Base-by-base conservation (phyloP, 2,797 vertebrate genomes). In the Threskiornis aethiopicus region DNA sequence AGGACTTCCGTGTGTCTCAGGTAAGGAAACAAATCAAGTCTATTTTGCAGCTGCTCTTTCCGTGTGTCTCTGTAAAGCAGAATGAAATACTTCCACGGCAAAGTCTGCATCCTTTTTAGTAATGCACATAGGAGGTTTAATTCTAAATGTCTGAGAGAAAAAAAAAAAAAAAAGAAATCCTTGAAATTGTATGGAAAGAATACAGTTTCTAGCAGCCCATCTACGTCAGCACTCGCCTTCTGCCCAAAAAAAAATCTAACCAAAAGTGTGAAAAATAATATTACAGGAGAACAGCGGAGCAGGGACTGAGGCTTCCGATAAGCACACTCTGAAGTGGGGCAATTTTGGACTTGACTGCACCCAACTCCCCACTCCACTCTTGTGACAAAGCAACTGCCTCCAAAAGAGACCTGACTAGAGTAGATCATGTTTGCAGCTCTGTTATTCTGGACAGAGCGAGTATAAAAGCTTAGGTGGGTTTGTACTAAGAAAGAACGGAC, bases 121-220 rank as follows among this genome's bases (percentile, higher is more conserved):
- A 97, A 99, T 97, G 96, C 99, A 99, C 99, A 99, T 98, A 1
- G 99, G 98, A 9, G 99, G 99, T 44, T 99, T 98, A 54, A 99
- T 97, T 91, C 99, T 98, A 84, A 99, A 99, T 11, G 98, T 99
- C 99, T 99, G 95, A 26, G 59, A 37, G 26, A 19, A 13, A 13
- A 69, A 51, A 70, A 2, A 73, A 15, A 71, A 1, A 73, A n/a
- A 47, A 61, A 29, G 0, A 62, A 37, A 35, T 24, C 3, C 2
- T 86, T 64, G 52, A 47, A 76, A 51, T 22, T 10, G 2, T 39
- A 41, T 8, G 5, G 58, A 65, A 88, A 39, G 6, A 61, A 47
- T 69, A 71, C 3, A 18, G 12, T 67, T 86, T 84, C 46, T 69
- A 66, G 26, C 54, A 94, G 39, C 39, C 11, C 46, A 37, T 61